Base-by-base conservation (phyloP, 2,113 vertebrate species). In the Collichthys lucidus region DNA sequence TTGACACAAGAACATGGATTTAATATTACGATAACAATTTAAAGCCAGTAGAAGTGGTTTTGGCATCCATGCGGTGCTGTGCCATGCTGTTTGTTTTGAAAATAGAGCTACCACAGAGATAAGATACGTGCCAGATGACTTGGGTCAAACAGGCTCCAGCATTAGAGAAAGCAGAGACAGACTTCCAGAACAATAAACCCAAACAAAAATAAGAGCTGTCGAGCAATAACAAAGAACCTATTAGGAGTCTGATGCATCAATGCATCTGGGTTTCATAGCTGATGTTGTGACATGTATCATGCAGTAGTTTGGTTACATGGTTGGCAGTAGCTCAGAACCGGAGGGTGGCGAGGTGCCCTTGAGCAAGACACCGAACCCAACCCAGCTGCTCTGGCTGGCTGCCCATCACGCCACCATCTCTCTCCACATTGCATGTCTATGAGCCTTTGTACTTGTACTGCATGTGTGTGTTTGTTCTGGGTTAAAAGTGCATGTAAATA, bases 1-100 rank as follows among this genome's bases (percentile, higher is more conserved):
- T 62, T 81, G 69, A 63, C 69, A 42, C 11, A 74, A 75, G 17
- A 68, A 82, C 62, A 47, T 88, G 26, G 65, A 69, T 77, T 72
- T 63, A 40, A n/a, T 46, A 53, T 83, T 35, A 47, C 57, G 53
- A 86, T 80, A 60, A n/a, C 22, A 65, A 56, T 68, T 14, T 22
- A 35, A 35, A 60, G 35, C 50, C 49, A 52, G 22, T 2, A 47
- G 22, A 79, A 63, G 55, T 67, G 56, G 26, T 74, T 59, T 80
- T 77, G 83, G 71, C 67, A 70, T 59, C 29, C 2, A 42, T 16
- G 52, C 46, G 20, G 22, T 19, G 35, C 62, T 67, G 74, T 71
- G 20, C 44, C 60, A 55, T 77, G 56, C 1, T 71, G 46, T 44
- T 71, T 55, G n/a, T 71, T 83, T 66, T 63, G 56, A 55, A 74